Evolutionary conservation across 1,140 invertebrate species (phyloP).

Genomic region (Dendrolimus kikuchii): DNA sequence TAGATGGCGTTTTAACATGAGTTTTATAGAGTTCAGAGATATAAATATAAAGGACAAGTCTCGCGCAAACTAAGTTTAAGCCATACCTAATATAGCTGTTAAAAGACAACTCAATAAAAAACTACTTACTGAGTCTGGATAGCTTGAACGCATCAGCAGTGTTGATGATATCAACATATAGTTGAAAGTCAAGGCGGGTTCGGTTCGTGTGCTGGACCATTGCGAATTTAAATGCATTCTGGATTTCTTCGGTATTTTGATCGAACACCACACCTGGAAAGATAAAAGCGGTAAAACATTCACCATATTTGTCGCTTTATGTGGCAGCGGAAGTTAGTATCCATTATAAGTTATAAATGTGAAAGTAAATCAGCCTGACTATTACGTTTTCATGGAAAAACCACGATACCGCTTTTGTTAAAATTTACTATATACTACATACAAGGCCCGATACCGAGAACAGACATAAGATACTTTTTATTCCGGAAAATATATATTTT

Average conservation of each 20-base stretch:
- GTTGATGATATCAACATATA: conserved; percentile 91
- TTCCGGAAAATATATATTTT: too few relatives aligned
- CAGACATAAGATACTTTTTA: too few relatives aligned
- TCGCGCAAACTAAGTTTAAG: too few relatives aligned
- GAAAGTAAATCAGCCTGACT: too few relatives aligned
- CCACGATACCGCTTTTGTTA: too few relatives aligned
- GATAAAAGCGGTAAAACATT: conserved; percentile 11
- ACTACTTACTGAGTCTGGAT: conserved; percentile 87
- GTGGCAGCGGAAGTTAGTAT: neutral
- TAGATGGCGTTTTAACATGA: too few relatives aligned
- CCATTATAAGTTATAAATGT: neutral
- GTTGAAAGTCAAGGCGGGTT: conserved; percentile 85
- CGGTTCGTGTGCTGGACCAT: conserved; percentile 89
- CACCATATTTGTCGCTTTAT: neutral
- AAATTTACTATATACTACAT: too few relatives aligned
- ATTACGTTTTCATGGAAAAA: too few relatives aligned
- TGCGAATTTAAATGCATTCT: conserved; percentile 91
- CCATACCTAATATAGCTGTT: too few relatives aligned
- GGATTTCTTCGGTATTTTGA: conserved; percentile 90
- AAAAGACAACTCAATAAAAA: neutral
- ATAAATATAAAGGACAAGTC: too few relatives aligned
- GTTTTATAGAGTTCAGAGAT: too few relatives aligned
- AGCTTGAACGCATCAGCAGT: conserved; percentile 93
- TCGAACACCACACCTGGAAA: conserved; percentile 89
- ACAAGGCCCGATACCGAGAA: too few relatives aligned